Evolutionary conservation across 2,888 invertebrate genomes (phyloP).

Genomic region (Seira ritae): DNA sequence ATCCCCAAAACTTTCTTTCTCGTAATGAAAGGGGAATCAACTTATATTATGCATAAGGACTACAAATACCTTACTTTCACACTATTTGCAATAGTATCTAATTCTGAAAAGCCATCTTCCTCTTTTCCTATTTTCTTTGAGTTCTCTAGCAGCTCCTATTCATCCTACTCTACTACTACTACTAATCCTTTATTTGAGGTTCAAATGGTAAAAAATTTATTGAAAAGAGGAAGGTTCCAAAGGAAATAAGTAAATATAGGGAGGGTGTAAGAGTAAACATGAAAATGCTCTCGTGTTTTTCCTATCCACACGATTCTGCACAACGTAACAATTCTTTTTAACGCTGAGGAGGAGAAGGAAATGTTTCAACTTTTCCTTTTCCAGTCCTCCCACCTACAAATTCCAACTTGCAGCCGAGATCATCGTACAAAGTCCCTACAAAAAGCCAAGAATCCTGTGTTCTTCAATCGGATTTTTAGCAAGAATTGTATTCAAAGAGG

Average conservation of each 20-base stretch:
- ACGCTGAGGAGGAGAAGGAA: background rate
- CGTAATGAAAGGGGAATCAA: no score
- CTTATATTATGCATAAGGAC: no score
- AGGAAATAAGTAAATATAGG: background rate
- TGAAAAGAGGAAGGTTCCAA: background rate
- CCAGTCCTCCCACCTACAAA: no score
- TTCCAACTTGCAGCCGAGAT: no score
- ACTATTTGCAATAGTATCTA: slow-evolving; percentile 58
- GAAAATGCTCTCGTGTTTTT: slow-evolving; percentile 19
- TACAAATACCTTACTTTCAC: no score
- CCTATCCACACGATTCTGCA: background rate
- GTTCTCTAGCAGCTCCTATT: background rate
- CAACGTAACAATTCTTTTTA: background rate
- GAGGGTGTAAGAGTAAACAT: slow-evolving; percentile 21
- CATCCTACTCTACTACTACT: background rate
- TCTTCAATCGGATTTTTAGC: no score
- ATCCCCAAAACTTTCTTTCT: no score
- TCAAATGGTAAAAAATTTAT: background rate
- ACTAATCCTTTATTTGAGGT: background rate
- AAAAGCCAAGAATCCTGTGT: no score
- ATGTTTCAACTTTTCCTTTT: no score
- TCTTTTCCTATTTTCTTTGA: slow-evolving; percentile 19
- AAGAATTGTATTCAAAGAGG: no score
- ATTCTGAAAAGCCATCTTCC: slow-evolving; percentile 54
- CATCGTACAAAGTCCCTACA: no score